Base-by-base conservation (phyloP, 1,140 invertebrate species). In the Heliconius hewitsoni region DNA sequence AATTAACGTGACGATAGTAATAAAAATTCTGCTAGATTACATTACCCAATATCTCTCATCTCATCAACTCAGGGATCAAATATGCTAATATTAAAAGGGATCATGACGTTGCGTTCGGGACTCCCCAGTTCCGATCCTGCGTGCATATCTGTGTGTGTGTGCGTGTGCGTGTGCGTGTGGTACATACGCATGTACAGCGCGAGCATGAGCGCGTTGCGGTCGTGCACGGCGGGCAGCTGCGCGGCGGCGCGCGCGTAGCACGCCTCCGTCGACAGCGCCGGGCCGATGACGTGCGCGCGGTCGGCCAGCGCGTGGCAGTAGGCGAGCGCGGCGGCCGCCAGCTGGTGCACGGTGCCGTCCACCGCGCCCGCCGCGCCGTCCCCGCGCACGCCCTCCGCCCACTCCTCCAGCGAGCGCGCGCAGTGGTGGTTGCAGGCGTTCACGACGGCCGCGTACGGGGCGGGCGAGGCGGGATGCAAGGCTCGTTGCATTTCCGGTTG, bases 301-400 rank as follows among this genome's bases (percentile, higher is more conserved):
- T 97, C 97, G 19, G 97, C 96, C 73, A 98, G 94, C 86, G 98
- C 97, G 91, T 98, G 97, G 70, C 98, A 95, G 94, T 98, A 98
- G 81, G 98, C 97, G 66, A 98, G 96, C 74, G 99, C 98, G 92
- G 99, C 99, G 74, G 97, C 98, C 4, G 98, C 99, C 70, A 99
- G 95, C 94, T 99, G 98, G 90, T 99, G 98, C 34, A 99, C 98
- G 1, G 98, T 99, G 78, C 98, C 99, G 95, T 99, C 99, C 92
- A 97, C 97, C 1, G 99, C 98, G 16, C 95, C 94, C 6, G 97
- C 96, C 52, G 97, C 97, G 16, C 96, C 96, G 90, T 99, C 98
- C 79, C 96, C 96, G 86, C 98, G 96, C 71, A 99, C 96, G 84
- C 97, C 98, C 87, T 99, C 98, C 73, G 98, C 96, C 91, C 99